phyloP scores from a whole-genome alignment of 2,113 vertebrate species.

The Zosterops japonicus region DNA sequence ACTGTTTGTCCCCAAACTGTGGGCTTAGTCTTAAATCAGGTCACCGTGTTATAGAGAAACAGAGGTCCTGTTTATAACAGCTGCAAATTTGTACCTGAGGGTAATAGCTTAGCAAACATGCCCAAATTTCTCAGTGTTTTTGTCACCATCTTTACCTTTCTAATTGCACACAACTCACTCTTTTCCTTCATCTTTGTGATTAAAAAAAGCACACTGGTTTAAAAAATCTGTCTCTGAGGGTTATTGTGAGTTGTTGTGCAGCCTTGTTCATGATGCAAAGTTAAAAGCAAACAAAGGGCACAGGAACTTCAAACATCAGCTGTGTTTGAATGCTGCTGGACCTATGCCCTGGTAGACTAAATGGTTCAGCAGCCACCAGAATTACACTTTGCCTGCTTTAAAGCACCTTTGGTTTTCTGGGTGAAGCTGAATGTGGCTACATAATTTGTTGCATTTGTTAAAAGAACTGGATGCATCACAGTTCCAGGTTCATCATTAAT shows the following conservation, averaged over 20 bases:
- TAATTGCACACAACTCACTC: neutral
- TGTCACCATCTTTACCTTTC: conserved; percentile 25
- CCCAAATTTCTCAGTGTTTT: neutral
- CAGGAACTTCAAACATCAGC: neutral
- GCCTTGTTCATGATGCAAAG: neutral
- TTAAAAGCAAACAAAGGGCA: neutral
- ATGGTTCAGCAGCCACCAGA: neutral
- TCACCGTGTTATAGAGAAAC: neutral
- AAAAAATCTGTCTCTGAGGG: conserved; percentile 10
- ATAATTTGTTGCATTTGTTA: neutral
- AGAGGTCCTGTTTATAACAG: neutral
- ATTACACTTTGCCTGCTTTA: neutral
- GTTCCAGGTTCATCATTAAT: neutral
- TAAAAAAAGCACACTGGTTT: neutral
- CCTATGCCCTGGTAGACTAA: neutral
- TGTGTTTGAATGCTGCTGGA: neutral
- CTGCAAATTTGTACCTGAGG: neutral
- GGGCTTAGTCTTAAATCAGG: neutral
- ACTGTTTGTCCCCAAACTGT: neutral
- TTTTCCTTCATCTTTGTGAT: conserved; percentile 15
- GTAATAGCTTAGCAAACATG: conserved; percentile 38
- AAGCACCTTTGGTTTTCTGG: neutral
- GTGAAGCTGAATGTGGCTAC: neutral
- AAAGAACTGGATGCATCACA: neutral
- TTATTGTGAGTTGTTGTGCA: neutral